Evolutionary conservation across 2,888 invertebrate genomes (phyloP).

Genomic region (Agriotes lineatus): DNA sequence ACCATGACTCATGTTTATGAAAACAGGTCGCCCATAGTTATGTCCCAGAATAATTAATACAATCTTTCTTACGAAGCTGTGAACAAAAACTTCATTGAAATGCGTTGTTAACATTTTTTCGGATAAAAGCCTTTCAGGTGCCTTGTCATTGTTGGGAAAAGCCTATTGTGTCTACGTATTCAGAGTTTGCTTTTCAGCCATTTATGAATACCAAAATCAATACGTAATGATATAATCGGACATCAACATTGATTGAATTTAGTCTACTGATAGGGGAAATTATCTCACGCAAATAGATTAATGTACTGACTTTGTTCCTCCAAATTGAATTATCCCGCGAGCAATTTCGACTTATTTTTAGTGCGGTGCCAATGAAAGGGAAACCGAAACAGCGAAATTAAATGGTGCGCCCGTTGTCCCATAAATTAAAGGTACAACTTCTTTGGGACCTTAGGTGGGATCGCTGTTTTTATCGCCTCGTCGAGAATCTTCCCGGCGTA

Average conservation of each 20-base stretch:
- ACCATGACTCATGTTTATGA: neutral
- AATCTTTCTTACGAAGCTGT: neutral
- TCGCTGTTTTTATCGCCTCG: constrained; percentile 3
- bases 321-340: no score
- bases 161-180: constrained; percentile 10
- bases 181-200: neutral
- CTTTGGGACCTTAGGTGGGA: neutral
- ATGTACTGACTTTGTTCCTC: neutral
- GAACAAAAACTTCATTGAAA: constrained; percentile 7
- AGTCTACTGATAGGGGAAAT: neutral
- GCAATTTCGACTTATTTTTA: no score
- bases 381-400: neutral
- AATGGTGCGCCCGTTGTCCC: neutral
- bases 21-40: neutral
- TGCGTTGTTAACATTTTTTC: constrained; percentile 9
- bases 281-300: neutral
- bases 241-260: neutral
- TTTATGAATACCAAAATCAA: constrained; percentile 13
- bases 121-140: constrained; percentile 14
- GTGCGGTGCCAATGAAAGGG: no score
- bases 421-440: constrained; percentile 2
- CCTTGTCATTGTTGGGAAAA: constrained; percentile 2
- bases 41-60: constrained; percentile 8
- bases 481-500: neutral
- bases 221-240: constrained; percentile 16